Evolutionary conservation across 2,797 vertebrate species (phyloP), one percentile per base, ranked within the genome.

Genomic region (Carcharodon carcharias): DNA sequence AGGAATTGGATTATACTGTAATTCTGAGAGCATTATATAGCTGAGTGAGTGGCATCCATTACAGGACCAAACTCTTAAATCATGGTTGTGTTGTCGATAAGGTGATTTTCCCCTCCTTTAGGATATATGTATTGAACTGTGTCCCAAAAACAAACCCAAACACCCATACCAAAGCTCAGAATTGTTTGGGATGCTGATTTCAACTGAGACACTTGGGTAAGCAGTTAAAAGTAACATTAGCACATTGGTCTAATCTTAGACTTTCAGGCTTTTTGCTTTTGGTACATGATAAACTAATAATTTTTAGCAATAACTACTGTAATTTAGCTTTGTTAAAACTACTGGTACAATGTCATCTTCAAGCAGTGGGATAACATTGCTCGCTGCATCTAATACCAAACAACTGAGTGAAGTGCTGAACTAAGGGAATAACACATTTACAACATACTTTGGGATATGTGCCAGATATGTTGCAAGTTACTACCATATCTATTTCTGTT

Each of bases 391-490:
- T 58, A 92, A 28, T 35, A 92, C 5, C 40, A 95, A 95, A 54
- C 65, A 95, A 31, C 9, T 94, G 35, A 63, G 35, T 92, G 7
- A 71, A 56, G 14, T 73, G 40, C 67, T 95, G 40, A 95, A 73
- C 45, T 71, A 73, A 54, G n/a, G 9, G 67, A 73, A 28, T 21
- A 50, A 54, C 94, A 73, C 14, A 56, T 54, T 35, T 95, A 73
- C 4, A 21, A 40, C 61, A 94, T 95, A 50, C 45, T 95, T n/a
- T 73, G 94, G 67, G 67, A 54, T 56, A 69, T 95, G 23, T 45
- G n/a, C 92, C 65, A 95, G 11, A 28, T 95, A 95, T 69, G 21
- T 67, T 69, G 69, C 45, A 71, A 71, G 54, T 95, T 95, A 95
- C 12, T 71, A 73, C 50, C 92, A 40, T 92, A 63, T 92, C 89